Percentiles rank a stretch among this genome's conserved stretches.
Conservation (phyloP, 2,888 invertebrate species). For the Eupithecia pulchellata region DNA sequence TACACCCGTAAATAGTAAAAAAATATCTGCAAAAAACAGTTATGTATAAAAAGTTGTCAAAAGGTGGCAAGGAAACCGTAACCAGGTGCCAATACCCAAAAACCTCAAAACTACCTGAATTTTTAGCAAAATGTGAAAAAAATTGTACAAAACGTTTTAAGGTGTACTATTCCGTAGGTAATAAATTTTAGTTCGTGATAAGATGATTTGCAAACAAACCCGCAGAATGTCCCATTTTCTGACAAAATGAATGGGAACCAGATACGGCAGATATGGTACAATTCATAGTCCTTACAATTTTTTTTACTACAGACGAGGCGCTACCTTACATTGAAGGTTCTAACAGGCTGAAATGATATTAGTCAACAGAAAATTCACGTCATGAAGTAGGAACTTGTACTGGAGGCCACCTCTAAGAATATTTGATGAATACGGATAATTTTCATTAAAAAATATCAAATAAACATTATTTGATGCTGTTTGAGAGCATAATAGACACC, state of each 20-base stretch:
- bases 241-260: conserved; percentile 59
- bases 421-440: neutral
- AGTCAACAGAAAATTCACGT: neutral
- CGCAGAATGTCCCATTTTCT: conserved; percentile 64
- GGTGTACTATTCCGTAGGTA: conserved; percentile 55
- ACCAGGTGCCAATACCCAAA: conserved; percentile 14
- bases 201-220: conserved; percentile 63
- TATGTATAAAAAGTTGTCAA: conserved; percentile 7
- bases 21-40: neutral
- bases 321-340: neutral
- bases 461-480: conserved; percentile 3
- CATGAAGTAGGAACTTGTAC: neutral
- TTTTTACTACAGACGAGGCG: neutral
- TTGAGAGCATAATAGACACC: neutral
- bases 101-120: conserved; percentile 16
- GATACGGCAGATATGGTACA: conserved; percentile 39
- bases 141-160: conserved; percentile 46
- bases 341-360: neutral
- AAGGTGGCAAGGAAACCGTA: conserved; percentile 4
- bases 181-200: conserved; percentile 72
- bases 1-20: neutral
- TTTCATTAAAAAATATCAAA: neutral
- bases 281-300: neutral
- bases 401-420: conserved; percentile 15
- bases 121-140: conserved; percentile 11